Percentiles rank a stretch among this genome's conserved stretches.
phyloP scores from a whole-genome alignment of 2,797 vertebrate genomes.

The Ctenopoma kingsleyae region DNA sequence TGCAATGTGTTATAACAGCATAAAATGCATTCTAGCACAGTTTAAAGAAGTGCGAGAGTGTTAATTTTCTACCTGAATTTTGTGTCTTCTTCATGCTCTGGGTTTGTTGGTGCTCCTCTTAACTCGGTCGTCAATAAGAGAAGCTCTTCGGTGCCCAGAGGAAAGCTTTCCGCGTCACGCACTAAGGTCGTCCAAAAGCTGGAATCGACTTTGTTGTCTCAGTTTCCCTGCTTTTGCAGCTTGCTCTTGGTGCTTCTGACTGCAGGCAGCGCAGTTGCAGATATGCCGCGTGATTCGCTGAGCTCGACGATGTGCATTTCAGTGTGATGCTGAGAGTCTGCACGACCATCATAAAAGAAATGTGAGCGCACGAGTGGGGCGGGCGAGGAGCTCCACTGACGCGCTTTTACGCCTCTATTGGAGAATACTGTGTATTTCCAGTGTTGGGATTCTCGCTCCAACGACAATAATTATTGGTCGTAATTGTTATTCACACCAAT shows the following conservation, averaged over 20 bases:
- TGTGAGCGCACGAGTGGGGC: constrained; percentile 15
- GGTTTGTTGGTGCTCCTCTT: constrained; percentile 21
- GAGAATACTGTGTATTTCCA: neutral
- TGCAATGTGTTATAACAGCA: neutral
- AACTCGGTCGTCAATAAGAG: constrained; percentile 17
- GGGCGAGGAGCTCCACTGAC: constrained; percentile 33
- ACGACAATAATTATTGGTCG: neutral
- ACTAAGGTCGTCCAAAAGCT: neutral
- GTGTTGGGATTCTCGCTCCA: neutral
- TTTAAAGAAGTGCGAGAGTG: neutral
- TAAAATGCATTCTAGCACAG: no score
- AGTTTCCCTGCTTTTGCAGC: constrained; percentile 5
- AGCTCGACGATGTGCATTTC: constrained; percentile 49
- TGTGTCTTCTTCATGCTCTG: constrained; percentile 77
- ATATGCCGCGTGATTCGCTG: constrained; percentile 37
- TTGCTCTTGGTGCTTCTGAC: constrained; percentile 34
- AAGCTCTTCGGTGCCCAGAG: constrained; percentile 13
- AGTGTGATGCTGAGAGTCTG: constrained; percentile 28
- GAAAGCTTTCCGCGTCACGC: constrained; percentile 10
- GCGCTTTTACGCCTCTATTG: constrained; percentile 57
- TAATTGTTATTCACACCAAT: neutral
- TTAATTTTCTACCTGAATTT: constrained; percentile 64
- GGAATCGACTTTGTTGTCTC: constrained; percentile 14
- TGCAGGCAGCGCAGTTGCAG: constrained; percentile 50
- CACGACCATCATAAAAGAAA: constrained; percentile 29